A percentile compares a stretch with the other conserved stretches of the same genome.
phyloP scores from a whole-genome alignment of 2,888 invertebrate species.

The Pristionchus arcanus region DNA sequence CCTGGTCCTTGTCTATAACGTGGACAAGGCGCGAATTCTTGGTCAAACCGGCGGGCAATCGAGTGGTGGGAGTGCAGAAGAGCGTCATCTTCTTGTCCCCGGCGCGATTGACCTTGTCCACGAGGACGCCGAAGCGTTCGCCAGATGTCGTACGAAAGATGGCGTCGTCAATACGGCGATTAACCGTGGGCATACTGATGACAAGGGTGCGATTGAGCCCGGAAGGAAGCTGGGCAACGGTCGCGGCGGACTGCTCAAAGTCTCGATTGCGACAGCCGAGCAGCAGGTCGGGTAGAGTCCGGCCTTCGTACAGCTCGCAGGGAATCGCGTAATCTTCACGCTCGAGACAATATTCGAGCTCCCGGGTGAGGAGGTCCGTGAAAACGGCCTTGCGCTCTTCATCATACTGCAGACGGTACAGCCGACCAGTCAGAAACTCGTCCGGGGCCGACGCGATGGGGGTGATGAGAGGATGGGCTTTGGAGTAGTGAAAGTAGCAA shows the following conservation, averaged over 20 bases:
- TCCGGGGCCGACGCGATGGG: no score
- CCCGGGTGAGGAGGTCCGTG: no score
- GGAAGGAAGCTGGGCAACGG: no score
- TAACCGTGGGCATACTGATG: background rate
- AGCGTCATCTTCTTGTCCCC: background rate
- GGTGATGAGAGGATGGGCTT: no score
- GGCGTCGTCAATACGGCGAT: background rate
- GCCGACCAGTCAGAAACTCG: no score
- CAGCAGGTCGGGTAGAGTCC: background rate
- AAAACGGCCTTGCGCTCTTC: no score
- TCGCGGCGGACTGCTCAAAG: background rate
- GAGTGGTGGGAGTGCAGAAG: background rate
- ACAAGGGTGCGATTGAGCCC: background rate
- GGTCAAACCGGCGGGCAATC: background rate
- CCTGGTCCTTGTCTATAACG: no score
- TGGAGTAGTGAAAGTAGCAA: no score
- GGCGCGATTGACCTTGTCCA: background rate
- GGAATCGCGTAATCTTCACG: no score
- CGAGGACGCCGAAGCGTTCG: background rate
- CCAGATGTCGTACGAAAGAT: background rate
- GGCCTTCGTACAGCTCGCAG: no score
- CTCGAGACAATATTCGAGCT: no score
- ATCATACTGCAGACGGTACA: no score
- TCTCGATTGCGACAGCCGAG: background rate
- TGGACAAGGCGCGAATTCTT: background rate